Evolutionary conservation across 2,888 invertebrate genomes (phyloP), one percentile per base, ranked within the genome.

Genomic region (Thymelicus acteon): DNA sequence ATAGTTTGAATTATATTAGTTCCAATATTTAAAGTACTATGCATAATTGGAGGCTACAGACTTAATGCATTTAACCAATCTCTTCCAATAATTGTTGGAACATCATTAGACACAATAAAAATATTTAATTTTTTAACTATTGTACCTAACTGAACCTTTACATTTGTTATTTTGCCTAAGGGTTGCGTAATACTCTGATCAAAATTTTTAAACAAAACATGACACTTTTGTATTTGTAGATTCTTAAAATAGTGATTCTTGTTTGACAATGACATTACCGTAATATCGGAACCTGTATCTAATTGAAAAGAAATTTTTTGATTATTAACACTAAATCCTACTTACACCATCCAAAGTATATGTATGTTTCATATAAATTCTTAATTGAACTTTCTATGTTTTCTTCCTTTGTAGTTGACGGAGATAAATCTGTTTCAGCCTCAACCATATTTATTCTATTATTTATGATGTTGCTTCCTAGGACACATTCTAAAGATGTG

Each of bases 201-300:
- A 37, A 58, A 58, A 24, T 58, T 58, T 10, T 10, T 58, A 13
- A 58, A 58, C 13, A 37, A 13, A 10, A 58, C 58, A 37, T 58
- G 24, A 58, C 58, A 58, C 12, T 58, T 24, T 12, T 37, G 10
- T 31, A 58, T 58, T 58, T 58, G 31, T 37, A 13, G 13, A 12
- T 37, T 12, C 8, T 13, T 13, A 13, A 31, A 58, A 13, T 37
- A 37, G 6, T 58, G 31, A 12, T 58, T 7, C 13, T 58, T 58
- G 13, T 37, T 13, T 31, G 31, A 5, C 10, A 58, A 37, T 31
- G n/a, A 12, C 24, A 31, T 58, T 5, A 58, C 58, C 6, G 31
- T 31, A 31, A 31, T 31, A 31, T 58, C 58, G 2, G 58, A 24
- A 31, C 58, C 58, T 12, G 58, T 58, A 10, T 58, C 58, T 10